A percentile compares a stretch with the other conserved stretches of the same genome.
Evolutionary conservation across 37 sponge, comb jelly and placozoan genomes (phyloP).

Genomic region (Petrosia ficiformis): DNA sequence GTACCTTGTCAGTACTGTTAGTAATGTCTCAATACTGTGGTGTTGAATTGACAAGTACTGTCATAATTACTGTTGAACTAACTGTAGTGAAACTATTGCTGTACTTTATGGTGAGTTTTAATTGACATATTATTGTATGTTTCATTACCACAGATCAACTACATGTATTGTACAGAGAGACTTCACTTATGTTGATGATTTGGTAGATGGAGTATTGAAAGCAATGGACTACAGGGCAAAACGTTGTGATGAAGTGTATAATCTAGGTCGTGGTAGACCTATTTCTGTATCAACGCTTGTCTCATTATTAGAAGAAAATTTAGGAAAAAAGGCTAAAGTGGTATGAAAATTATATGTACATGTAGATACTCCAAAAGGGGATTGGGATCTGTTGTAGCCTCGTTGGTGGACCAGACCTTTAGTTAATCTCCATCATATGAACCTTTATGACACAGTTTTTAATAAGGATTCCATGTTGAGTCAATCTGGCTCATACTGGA

Average conservation of each 20-base stretch:
- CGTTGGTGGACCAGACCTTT: neutral
- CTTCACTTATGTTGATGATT: slow-evolving; percentile 75
- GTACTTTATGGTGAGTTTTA: neutral
- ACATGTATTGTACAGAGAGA: slow-evolving; percentile 49
- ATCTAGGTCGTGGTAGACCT: slow-evolving; percentile 62
- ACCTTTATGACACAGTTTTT: no score
- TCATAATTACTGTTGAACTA: neutral
- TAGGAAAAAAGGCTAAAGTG: slow-evolving; percentile 37
- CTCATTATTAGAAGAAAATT: slow-evolving; percentile 42
- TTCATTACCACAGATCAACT: slow-evolving; percentile 1
- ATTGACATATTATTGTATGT: slow-evolving; percentile 10
- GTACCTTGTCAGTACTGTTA: neutral
- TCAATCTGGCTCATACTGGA: no score
- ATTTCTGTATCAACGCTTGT: slow-evolving; percentile 32
- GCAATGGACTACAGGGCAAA: slow-evolving; percentile 44
- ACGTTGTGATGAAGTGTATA: slow-evolving; percentile 65
- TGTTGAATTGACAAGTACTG: no score
- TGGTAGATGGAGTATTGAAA: slow-evolving; percentile 41
- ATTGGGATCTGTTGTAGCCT: no score
- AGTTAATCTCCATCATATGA: no score
- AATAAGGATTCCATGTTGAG: no score
- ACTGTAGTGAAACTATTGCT: neutral
- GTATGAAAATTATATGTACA: no score
- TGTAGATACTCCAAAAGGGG: neutral
- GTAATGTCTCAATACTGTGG: no score